Percentiles rank a stretch among this genome's conserved stretches.
phyloP scores from a whole-genome alignment of 2,888 invertebrate genomes.

The Folsomia candida region DNA sequence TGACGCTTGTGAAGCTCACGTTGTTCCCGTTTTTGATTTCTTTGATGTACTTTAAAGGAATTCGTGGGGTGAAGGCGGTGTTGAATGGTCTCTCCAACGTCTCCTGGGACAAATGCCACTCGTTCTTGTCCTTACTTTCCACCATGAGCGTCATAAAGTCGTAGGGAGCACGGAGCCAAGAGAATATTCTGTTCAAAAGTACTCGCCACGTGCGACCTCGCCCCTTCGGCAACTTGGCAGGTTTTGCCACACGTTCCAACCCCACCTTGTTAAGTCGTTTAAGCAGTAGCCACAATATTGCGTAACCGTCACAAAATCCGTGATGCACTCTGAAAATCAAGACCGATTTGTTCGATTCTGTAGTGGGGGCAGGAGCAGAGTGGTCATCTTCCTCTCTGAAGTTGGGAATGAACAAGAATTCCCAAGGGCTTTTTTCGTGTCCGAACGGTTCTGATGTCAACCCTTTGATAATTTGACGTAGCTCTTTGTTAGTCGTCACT shows the following conservation, averaged over 20 bases:
- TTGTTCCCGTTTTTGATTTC: slow-evolving; percentile 36
- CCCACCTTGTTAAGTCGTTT: slow-evolving; percentile 31
- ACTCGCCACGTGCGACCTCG: not conserved
- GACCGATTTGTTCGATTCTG: slow-evolving; percentile 34
- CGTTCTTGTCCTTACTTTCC: slow-evolving; percentile 31
- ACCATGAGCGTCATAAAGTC: slow-evolving; percentile 35
- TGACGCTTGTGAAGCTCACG: slow-evolving; percentile 41
- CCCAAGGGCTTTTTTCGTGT: slow-evolving; percentile 43
- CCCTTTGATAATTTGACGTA: slow-evolving; percentile 33
- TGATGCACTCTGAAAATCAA: slow-evolving; percentile 42
- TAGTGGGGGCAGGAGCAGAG: not conserved
- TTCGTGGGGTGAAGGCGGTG: slow-evolving; percentile 29
- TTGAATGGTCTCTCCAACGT: slow-evolving; percentile 24
- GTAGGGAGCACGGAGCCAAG: slow-evolving; percentile 35
- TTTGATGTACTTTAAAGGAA: slow-evolving; percentile 37
- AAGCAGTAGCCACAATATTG: slow-evolving; percentile 37
- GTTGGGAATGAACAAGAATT: slow-evolving; percentile 38
- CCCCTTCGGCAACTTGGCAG: slow-evolving; percentile 13
- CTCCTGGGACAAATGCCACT: slow-evolving; percentile 34
- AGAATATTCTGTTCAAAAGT: not conserved
- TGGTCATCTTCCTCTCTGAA: slow-evolving; percentile 21
- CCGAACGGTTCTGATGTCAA: slow-evolving; percentile 33
- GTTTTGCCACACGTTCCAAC: slow-evolving; percentile 27
- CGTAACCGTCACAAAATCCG: slow-evolving; percentile 42
- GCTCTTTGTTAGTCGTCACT: slow-evolving; percentile 24